Percentiles rank a stretch among this genome's conserved stretches.
Conservation (phyloP, 2,888 invertebrate species). For the Lithophane ornitopus region DNA sequence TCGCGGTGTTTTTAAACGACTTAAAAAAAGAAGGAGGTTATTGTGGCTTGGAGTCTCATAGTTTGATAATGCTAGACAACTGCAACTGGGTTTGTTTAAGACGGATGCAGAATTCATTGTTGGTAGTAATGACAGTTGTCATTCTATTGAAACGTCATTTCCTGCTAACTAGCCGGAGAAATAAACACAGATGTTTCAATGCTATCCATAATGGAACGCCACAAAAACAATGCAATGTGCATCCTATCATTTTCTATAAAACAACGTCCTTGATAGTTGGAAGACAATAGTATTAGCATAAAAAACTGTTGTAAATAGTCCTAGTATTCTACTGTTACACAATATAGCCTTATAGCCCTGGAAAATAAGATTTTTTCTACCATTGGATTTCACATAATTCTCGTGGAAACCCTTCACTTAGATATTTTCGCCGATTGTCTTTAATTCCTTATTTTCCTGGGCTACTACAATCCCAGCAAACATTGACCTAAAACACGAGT, state of each 20-base stretch:
- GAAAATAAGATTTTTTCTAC: neutral
- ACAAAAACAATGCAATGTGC: conserved; percentile 18
- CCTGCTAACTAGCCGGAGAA: neutral
- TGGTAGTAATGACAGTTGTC: neutral
- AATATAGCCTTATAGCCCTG: neutral
- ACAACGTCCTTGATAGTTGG: conserved; percentile 23
- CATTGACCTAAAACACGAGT: conserved; percentile 16
- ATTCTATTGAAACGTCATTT: conserved; percentile 20
- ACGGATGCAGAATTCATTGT: neutral
- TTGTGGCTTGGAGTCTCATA: neutral
- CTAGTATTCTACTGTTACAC: neutral
- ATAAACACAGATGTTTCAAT: conserved; percentile 36
- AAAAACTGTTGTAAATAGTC: conserved; percentile 21
- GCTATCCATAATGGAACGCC: conserved; percentile 5
- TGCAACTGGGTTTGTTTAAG: neutral
- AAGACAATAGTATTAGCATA: conserved; percentile 37
- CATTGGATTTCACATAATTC: neutral
- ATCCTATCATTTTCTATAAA: conserved; percentile 37
- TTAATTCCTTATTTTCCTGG: neutral
- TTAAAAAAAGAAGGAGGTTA: too few species aligned
- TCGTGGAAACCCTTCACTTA: neutral
- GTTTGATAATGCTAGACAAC: neutral
- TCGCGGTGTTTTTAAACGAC: neutral
- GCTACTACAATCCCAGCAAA: conserved; percentile 15
- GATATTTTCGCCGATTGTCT: neutral